Conservation (phyloP, 2,113 vertebrate genomes). For the Spheniscus mendiculus region DNA sequence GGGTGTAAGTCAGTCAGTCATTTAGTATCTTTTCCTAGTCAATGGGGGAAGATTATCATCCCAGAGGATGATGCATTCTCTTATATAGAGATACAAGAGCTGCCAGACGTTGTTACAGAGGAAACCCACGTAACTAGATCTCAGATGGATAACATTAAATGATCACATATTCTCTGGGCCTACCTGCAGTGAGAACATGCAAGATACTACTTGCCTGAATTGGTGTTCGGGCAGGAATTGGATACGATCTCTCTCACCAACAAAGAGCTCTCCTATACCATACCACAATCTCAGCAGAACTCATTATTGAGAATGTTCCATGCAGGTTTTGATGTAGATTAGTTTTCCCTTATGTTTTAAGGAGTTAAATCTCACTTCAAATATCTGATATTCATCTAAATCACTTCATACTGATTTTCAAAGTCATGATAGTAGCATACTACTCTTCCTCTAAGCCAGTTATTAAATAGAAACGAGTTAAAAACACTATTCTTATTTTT, state of each 20-base stretch:
- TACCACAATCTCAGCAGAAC: not conserved
- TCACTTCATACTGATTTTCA: not conserved
- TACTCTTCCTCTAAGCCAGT: not conserved
- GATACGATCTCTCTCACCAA: rapidly evolving
- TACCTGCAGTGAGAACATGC: not conserved
- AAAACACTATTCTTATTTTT: not conserved
- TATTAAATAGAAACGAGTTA: not conserved
- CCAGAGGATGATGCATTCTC: not conserved
- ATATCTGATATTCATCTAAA: not conserved
- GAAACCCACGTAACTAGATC: not conserved
- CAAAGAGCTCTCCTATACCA: not conserved
- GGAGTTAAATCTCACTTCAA: not conserved
- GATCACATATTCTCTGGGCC: not conserved
- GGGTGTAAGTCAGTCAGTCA: not conserved
- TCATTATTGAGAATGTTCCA: not conserved
- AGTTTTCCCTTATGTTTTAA: not conserved
- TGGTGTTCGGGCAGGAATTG: not conserved
- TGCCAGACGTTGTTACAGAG: not conserved
- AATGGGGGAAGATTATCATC: not conserved
- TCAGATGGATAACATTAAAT: not conserved
- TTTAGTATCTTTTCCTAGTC: not conserved
- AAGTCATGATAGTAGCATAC: not conserved
- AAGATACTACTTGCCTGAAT: not conserved
- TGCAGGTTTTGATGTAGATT: not conserved
- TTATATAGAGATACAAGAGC: not conserved